Evolutionary conservation across 2,113 vertebrate genomes (phyloP).

Genomic region (Ariopsis seemanni): DNA sequence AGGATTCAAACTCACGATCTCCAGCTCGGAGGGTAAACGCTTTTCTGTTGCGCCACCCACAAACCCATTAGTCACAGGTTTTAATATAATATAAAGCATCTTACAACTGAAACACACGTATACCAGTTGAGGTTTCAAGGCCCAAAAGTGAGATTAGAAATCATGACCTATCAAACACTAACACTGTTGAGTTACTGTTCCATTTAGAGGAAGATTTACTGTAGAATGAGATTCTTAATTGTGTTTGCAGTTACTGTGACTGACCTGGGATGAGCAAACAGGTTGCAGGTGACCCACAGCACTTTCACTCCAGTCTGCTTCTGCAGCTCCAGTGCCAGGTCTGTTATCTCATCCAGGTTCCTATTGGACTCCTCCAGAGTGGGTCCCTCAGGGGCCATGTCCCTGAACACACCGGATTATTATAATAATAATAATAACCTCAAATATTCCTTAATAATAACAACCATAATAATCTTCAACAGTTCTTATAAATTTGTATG

Average conservation of each 20-base stretch:
- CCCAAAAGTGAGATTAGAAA: background rate
- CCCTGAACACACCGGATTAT: conserved; percentile 50
- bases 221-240: background rate
- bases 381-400: conserved; percentile 68
- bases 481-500: background rate
- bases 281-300: conserved; percentile 72
- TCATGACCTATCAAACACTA: background rate
- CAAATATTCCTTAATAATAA: background rate
- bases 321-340: conserved; percentile 70
- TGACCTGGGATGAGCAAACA: conserved; percentile 68
- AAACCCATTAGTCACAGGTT: background rate
- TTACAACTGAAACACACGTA: background rate
- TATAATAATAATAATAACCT: too few relatives aligned
- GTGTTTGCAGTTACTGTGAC: background rate
- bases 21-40: too few relatives aligned
- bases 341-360: conserved; percentile 68
- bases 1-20: too few relatives aligned
- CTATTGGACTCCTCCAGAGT: conserved; percentile 66
- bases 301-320: conserved; percentile 66
- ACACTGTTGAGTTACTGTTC: background rate
- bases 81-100: background rate
- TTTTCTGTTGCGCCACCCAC: too few relatives aligned
- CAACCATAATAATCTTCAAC: background rate
- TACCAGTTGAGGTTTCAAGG: background rate
- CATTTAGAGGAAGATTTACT: background rate